These are phyloP conservation scores for Pyrochroa serraticornis DNA, from an alignment of 2,888 invertebrate genomes.

Conservation along the genomic window DNA sequence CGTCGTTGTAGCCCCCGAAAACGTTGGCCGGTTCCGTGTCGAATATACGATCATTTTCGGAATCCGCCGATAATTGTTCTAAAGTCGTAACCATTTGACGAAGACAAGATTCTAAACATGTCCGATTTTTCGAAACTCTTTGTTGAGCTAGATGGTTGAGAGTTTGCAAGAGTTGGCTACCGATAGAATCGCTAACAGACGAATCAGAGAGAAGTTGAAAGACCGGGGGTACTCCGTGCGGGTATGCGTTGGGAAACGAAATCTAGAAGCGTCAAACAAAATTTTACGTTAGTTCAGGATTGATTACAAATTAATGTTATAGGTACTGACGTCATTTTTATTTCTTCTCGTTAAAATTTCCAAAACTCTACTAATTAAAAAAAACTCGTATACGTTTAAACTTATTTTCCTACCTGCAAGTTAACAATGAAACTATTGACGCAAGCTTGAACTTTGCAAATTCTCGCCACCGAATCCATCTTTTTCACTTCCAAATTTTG, in stretches of 20 bases:
- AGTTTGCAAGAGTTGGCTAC: slow-evolving; percentile 78
- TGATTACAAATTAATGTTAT: too few species aligned
- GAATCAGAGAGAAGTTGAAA: slow-evolving; percentile 73
- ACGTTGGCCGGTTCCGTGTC: slow-evolving; percentile 43
- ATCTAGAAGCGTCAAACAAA: neutral
- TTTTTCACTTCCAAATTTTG: slow-evolving; percentile 70
- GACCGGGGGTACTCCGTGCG: slow-evolving; percentile 68
- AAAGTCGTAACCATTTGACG: slow-evolving; percentile 71
- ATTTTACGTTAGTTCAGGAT: too few species aligned
- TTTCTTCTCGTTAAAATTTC: too few species aligned
- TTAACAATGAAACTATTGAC: slow-evolving; percentile 63
- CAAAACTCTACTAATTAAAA: too few species aligned
- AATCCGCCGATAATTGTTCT: slow-evolving; percentile 66
- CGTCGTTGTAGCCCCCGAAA: slow-evolving; percentile 65
- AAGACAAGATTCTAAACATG: slow-evolving; percentile 87
- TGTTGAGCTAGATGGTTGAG: slow-evolving; percentile 81
- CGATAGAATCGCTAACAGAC: slow-evolving; percentile 71
- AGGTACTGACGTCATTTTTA: too few species aligned
- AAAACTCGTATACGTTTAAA: too few species aligned
- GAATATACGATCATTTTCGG: slow-evolving; percentile 57
- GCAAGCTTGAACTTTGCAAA: slow-evolving; percentile 64
- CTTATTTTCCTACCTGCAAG: slow-evolving; percentile 66
- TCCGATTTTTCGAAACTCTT: slow-evolving; percentile 82
- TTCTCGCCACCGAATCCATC: slow-evolving; percentile 61
- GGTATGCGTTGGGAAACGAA: slow-evolving; percentile 76